Evolutionary conservation across 2,113 vertebrate species (phyloP), one percentile per base, ranked within the genome.

Genomic region (Ellobius talpinus): DNA sequence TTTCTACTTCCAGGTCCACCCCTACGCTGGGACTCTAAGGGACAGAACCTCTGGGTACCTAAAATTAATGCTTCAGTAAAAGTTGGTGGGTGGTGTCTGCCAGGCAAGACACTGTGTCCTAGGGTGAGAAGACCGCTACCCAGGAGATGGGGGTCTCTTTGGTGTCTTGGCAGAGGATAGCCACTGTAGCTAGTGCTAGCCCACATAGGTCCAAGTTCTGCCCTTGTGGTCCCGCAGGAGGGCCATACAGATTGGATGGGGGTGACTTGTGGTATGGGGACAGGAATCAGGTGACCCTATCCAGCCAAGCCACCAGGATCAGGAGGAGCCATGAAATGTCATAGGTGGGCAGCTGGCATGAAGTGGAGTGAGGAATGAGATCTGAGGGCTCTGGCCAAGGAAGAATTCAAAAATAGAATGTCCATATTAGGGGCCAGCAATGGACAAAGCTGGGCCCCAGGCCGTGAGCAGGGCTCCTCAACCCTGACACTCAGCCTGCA

Each of bases 1-100:
- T 96, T 86, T 96, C 91, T 81, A 6, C 92, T 93, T 90, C 95
- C 55, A 87, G 63, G 4, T 89, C 89, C 52, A 70, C 93, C 98
- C 97, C 3, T 6, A 12, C 91, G 92, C 97, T 92, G 95, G 95
- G 96, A 93, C 97, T 95, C 96, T 96, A 89, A 98, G 97, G 97
- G 97, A 96, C 82, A 33, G 96, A 93, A 94, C 97, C 96, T 97
- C 97, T 96, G 95, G 96, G 93, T 0, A 2, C 94, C 86, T 63
- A 87, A 97, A 97, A 98, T 90, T 91, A 98, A 97, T 97, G 97
- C 97, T 97, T 90, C 50, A 55, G 78, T 94, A 98, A 97, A 98
- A 96, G 96, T 65, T 77, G 97, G 96, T 85, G 97, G 90, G 94
- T 66, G 96, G 97, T 81, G 97, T 94, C 97, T 79, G 91, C 93